Evolutionary conservation across 1,140 invertebrate genomes (phyloP), one percentile per base, ranked within the genome.

Genomic region (Drosophila sucinea): DNA sequence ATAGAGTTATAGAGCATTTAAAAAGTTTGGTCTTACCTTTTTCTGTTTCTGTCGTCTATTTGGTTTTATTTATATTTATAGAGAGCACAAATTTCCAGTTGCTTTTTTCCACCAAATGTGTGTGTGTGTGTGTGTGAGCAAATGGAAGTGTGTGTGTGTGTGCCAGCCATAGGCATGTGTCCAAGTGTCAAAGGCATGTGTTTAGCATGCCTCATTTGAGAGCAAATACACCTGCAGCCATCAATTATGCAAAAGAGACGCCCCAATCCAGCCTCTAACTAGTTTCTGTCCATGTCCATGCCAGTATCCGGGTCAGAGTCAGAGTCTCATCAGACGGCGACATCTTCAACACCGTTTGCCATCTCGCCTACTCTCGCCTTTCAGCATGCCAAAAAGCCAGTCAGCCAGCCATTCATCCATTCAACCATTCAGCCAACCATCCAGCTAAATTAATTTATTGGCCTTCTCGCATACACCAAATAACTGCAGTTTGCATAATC

Each of bases 161-260:
- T 41, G 38, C 30, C 38, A 65, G 56, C 27, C 40, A 44, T 27
- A 65, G 66, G 47, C 72, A 38, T 70, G 62, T 89, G 38, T 81
- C 60, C 77, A 90, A 89, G 84, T 89, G 84, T 90, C 85, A 89
- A 90, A 90, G 84, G 77, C 84, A 84, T 89, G 84, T 89, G 84
- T 84, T 87, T 87, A 87, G 84, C 77, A 89, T 90, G 84, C 74
- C 84, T 84, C 84, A 89, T 89, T 89, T 89, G 81, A 89, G 81
- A 70, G 68, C 81, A 89, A 89, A 89, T 89, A 89, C 84, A 89
- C 85, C 84, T 89, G 85, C 84, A 89, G 85, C 84, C 85, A 89
- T 89, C 85, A 89, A 89, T 89, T 89, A 89, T 90, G 81, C 81
- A 89, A 81, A 51, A 89, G 77, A 89, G 81, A 81, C 73, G 62